Base-by-base conservation (phyloP, 2,797 vertebrate genomes). In the Eospalax fontanierii region DNA sequence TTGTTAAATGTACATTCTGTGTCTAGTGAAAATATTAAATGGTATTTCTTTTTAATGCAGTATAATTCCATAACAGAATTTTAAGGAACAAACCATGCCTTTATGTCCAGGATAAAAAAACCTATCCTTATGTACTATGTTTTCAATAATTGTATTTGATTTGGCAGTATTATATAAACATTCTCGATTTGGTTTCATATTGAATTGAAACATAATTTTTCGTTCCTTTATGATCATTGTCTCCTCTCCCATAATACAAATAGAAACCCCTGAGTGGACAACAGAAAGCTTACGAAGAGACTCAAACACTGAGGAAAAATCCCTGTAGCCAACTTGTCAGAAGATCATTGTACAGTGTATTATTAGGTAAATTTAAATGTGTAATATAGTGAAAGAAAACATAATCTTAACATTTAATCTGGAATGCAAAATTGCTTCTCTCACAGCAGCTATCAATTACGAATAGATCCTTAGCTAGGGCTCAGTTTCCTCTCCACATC, bases 21-120 rank as follows among this genome's bases (percentile, higher is more conserved):
- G 86, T 94, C 79, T 96, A 90, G 90, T 89, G 79, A 89, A 92
- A 96, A 96, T 66, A 95, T 95, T 89, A 96, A 95, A 82, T 89
- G 40, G 26, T 66, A 63, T 94, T 95, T 89, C 26, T 71, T 50
- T 96, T 94, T 96, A 95, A 81, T 87, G 70, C 57, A 80, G 19
- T 93, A 0, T 71, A 95, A 94, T 84, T 80, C 57, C 40, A 59
- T 65, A 95, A 81, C 66, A 95, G 71, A 79, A 73, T 96, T 94
- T 11, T 38, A 50, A 80, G 24, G 78, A 57, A 22, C 87, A 91
- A 92, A 83, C 65, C 21, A 87, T 57, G 95, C 68, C 61, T 92
- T 4, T 79, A 65, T 66, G 63, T 11, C 10, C 26, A 93, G 24
- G 4, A 65, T 74, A 73, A 90, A 85, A 95, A 76, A 85, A 65